Conservation (phyloP, 2,888 invertebrate genomes). For the Pandemis heparana region DNA sequence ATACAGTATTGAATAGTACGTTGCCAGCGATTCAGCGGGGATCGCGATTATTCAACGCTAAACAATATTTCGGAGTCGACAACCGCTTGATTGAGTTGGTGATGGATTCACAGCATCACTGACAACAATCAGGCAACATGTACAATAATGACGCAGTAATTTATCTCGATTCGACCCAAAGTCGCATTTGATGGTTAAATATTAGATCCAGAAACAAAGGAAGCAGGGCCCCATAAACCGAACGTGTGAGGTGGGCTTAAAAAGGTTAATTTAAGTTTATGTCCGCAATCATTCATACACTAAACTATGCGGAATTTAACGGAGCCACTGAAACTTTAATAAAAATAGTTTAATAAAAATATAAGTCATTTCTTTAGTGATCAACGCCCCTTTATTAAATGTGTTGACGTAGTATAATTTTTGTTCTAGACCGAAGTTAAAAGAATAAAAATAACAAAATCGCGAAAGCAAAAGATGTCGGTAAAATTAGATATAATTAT, state of each 20-base stretch:
- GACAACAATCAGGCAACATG: constrained; percentile 24
- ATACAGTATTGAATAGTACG: constrained; percentile 24
- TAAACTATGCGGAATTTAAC: too few species aligned
- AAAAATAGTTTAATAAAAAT: too few species aligned
- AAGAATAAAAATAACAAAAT: background rate
- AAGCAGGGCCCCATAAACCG: constrained; percentile 1
- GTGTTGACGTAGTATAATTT: too few species aligned
- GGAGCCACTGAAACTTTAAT: too few species aligned
- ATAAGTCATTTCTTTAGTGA: background rate
- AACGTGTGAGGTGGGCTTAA: constrained; percentile 10
- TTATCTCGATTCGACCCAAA: background rate
- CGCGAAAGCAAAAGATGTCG: too few species aligned
- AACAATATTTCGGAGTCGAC: constrained; percentile 36
- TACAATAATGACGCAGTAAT: background rate
- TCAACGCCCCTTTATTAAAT: too few species aligned
- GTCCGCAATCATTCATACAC: background rate
- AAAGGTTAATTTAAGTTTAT: constrained; percentile 31
- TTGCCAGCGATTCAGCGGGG: constrained; percentile 9
- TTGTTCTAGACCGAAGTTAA: background rate
- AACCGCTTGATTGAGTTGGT: constrained; percentile 31
- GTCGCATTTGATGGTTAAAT: constrained; percentile 8
- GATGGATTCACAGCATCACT: constrained; percentile 31
- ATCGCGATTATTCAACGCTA: constrained; percentile 28
- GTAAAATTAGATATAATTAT: too few species aligned
- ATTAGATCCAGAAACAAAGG: constrained; percentile 14